Evolutionary conservation across 2,113 vertebrate genomes (phyloP).

Genomic region (Tetraodon nigroviridis): DNA sequence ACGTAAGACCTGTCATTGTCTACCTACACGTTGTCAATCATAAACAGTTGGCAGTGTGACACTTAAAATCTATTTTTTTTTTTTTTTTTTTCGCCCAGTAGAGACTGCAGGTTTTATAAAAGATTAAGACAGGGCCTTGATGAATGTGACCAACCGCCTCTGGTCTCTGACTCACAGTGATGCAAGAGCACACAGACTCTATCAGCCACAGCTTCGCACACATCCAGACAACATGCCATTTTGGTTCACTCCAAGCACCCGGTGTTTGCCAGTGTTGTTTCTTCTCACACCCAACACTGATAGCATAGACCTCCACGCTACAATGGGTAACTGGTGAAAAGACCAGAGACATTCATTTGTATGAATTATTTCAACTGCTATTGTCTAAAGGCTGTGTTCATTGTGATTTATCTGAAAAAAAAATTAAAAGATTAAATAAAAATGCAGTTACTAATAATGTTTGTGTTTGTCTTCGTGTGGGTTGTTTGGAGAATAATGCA

Average conservation of each 20-base stretch:
- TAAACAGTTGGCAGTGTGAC: constrained; percentile 77
- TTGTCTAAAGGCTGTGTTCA: constrained; percentile 94
- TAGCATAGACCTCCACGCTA: constrained; percentile 76
- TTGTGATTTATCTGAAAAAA: constrained; percentile 92
- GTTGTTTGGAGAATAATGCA: constrained; percentile 40
- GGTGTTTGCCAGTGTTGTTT: constrained; percentile 69
- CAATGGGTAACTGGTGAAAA: constrained; percentile 78
- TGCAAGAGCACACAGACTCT: constrained; percentile 48
- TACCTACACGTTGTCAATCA: constrained; percentile 79
- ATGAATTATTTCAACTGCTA: constrained; percentile 87
- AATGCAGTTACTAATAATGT: constrained; percentile 83
- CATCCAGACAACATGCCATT: constrained; percentile 50
- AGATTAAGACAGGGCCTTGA: constrained; percentile 63
- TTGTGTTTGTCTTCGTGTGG: constrained; percentile 74
- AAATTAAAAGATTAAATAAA: constrained; percentile 84
- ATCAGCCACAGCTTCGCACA: constrained; percentile 46
- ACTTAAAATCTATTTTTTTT: constrained; percentile 32
- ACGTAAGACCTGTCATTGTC: constrained; percentile 72
- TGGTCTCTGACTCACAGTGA: constrained; percentile 62
- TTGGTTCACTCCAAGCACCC: constrained; percentile 60
- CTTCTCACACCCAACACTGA: constrained; percentile 55
- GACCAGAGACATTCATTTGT: constrained; percentile 83
- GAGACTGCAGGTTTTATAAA: constrained; percentile 72
- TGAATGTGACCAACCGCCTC: constrained; percentile 76
- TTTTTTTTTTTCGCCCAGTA: constrained; percentile 75